Percentiles rank a stretch among this genome's conserved stretches.
Evolutionary conservation across 2,113 vertebrate genomes (phyloP).

Genomic region (Procavia capensis): DNA sequence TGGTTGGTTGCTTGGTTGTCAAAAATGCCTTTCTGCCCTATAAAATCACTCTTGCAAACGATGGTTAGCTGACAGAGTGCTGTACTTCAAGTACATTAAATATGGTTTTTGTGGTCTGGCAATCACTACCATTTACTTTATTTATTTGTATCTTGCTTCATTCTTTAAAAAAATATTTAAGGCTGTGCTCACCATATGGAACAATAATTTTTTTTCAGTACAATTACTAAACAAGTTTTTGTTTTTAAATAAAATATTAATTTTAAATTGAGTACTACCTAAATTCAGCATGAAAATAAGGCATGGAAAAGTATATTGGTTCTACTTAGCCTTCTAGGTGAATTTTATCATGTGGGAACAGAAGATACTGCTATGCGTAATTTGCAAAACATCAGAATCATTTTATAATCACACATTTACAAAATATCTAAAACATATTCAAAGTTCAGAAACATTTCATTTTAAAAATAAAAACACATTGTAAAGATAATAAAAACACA

Average conservation of each 20-base stretch:
- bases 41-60: neutral
- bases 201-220: neutral
- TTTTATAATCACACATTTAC: slow-evolving; percentile 13
- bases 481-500: slow-evolving; percentile 38
- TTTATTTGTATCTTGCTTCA: neutral
- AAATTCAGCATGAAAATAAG: slow-evolving; percentile 21
- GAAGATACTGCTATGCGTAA: neutral
- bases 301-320: neutral
- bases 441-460: slow-evolving; percentile 2
- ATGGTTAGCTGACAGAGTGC: neutral
- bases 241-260: neutral
- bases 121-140: neutral
- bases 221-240: slow-evolving; percentile 15
- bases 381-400: slow-evolving; percentile 26
- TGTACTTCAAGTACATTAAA: neutral
- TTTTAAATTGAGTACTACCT: neutral
- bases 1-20: neutral
- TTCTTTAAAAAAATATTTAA: neutral
- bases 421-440: slow-evolving; percentile 13
- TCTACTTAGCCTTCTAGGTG: slow-evolving; percentile 5
- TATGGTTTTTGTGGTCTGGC: neutral
- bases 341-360: slow-evolving; percentile 42
- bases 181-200: neutral
- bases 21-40: neutral
- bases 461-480: slow-evolving; percentile 41